phyloP scores from a whole-genome alignment of 2,797 vertebrate genomes.

The Notolepis coatsorum region DNA sequence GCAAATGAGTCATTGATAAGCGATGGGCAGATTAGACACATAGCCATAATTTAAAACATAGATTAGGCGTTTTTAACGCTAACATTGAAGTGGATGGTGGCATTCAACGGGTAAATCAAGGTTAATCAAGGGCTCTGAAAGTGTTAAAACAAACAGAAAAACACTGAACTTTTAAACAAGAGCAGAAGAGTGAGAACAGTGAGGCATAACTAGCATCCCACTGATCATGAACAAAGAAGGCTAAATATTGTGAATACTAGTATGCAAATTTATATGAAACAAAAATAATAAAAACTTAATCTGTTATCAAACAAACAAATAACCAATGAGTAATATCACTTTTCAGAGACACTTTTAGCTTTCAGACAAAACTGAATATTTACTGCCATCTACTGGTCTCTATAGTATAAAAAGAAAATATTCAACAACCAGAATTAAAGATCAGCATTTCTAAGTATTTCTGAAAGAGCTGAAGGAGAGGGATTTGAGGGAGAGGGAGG shows the following conservation, averaged over 20 bases:
- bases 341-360: neutral
- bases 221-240: no score
- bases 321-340: neutral
- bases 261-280: neutral
- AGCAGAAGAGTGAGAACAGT: no score
- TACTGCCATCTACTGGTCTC: constrained; percentile 77
- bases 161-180: neutral
- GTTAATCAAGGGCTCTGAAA: no score
- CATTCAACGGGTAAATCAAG: no score
- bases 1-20: no score
- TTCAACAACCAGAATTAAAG: neutral
- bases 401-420: constrained; percentile 12
- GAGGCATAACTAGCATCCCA: no score
- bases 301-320: constrained; percentile 9
- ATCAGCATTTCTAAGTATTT: constrained; percentile 4
- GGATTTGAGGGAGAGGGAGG: constrained; percentile 6
- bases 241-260: neutral
- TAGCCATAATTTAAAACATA: no score
- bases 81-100: no score
- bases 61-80: no score
- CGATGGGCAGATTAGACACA: no score
- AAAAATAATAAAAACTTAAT: neutral
- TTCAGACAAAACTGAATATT: constrained; percentile 39
- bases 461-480: constrained; percentile 45
- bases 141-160: no score